Conservation (phyloP, 2,888 invertebrate genomes). For the Drosophila mercatorum region DNA sequence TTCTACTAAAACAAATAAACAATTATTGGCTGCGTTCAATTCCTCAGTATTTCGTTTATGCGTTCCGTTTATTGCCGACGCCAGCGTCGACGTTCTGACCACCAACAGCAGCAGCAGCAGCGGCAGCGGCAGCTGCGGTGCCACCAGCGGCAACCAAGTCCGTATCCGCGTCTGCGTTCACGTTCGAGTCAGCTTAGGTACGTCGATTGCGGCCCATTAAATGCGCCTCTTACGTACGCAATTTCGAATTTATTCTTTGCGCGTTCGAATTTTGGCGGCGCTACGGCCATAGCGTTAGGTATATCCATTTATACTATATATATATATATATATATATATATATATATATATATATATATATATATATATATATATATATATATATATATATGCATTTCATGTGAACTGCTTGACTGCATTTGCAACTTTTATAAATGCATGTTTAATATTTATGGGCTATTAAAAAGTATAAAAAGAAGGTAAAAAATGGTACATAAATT, state of each 20-base stretch:
- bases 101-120: constrained; percentile 12
- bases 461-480: too few species aligned
- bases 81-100: constrained; percentile 12
- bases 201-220: constrained; percentile 60
- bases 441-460: too few species aligned
- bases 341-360: too few species aligned
- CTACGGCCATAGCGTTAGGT: constrained; percentile 12
- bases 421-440: too few species aligned
- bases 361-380: too few species aligned
- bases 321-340: not conserved
- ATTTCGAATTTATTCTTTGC: constrained; percentile 57
- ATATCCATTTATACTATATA: not conserved
- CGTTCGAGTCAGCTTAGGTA: constrained; percentile 42
- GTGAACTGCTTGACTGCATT: not conserved
- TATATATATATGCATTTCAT: too few species aligned
- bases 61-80: constrained; percentile 56
- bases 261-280: constrained; percentile 42
- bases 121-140: not conserved
- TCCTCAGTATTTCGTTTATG: constrained; percentile 55
- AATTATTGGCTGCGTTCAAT: constrained; percentile 66
- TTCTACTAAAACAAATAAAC: constrained; percentile 64
- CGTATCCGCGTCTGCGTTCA: constrained; percentile 11
- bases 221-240: constrained; percentile 55
- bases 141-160: constrained; percentile 8
- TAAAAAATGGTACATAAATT: too few species aligned